These are phyloP conservation scores for Diaphora mendica DNA, from an alignment of 2,888 invertebrate species.

Conservation along the genomic window DNA sequence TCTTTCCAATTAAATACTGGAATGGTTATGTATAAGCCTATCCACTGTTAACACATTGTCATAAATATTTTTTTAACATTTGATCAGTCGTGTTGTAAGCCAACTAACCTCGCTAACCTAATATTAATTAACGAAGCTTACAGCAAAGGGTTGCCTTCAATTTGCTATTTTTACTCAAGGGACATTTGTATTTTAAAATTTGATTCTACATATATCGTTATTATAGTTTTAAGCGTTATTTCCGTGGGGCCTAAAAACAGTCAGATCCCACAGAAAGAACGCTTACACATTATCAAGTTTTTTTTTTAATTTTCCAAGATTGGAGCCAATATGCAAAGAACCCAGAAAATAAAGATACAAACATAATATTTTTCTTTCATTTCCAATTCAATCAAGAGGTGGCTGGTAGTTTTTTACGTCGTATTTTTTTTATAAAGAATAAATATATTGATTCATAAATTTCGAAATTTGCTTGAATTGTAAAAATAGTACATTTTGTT, in stretches of 20 bases:
- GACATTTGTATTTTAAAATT: constrained; percentile 11
- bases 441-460: no score
- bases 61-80: constrained; percentile 15
- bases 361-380: no score
- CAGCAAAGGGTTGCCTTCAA: constrained; percentile 26
- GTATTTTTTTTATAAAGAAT: no score
- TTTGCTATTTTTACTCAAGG: constrained; percentile 32
- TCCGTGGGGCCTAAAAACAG: not conserved
- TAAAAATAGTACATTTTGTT: no score
- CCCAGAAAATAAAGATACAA: no score
- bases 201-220: constrained; percentile 3
- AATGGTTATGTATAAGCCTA: not conserved
- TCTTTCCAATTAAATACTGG: no score
- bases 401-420: no score
- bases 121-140: constrained; percentile 42
- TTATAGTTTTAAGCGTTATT: not conserved
- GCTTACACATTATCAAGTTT: no score
- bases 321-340: no score
- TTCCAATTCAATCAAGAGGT: no score
- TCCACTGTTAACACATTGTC: not conserved
- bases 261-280: not conserved
- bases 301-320: no score
- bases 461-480: no score
- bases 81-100: constrained; percentile 32
- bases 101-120: constrained; percentile 44